phyloP scores from a whole-genome alignment of 2,888 invertebrate species.

The Allacma fusca region DNA sequence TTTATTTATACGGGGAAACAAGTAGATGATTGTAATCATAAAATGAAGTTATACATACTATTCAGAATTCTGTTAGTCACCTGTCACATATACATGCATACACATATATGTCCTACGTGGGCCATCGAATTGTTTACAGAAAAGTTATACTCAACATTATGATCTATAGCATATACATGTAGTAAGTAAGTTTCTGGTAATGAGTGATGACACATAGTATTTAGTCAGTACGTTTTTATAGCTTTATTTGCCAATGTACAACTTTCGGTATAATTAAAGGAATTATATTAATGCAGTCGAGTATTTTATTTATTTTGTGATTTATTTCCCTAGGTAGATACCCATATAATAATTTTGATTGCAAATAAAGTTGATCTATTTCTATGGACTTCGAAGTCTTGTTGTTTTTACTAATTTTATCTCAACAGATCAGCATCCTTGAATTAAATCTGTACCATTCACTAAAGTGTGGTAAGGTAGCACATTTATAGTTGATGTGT shows the following conservation, averaged over 20 bases:
- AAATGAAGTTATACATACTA: too few species aligned
- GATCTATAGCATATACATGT: background rate
- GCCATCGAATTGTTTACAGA: too few species aligned
- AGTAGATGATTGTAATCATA: background rate
- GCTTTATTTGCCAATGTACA: conserved; percentile 15
- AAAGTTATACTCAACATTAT: background rate
- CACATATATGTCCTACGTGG: background rate
- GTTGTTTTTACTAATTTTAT: background rate
- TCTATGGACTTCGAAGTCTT: background rate
- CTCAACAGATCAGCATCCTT: too few species aligned
- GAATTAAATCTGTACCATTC: too few species aligned
- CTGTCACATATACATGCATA: conserved; percentile 3
- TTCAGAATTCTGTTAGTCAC: too few species aligned
- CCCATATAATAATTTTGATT: background rate
- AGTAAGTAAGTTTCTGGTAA: too few species aligned
- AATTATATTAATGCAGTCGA: background rate
- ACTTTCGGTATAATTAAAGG: background rate
- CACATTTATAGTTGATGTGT: too few species aligned
- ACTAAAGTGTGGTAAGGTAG: too few species aligned
- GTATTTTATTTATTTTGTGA: conserved; percentile 19
- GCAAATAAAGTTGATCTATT: conserved; percentile 23
- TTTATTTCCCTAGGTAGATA: background rate
- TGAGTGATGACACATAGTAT: too few species aligned
- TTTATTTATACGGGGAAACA: conserved; percentile 16
- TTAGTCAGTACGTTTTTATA: background rate